A percentile compares a stretch with the other conserved stretches of the same genome.
Evolutionary conservation across 2,797 vertebrate species (phyloP).

Genomic region (Syngnathus rostellatus): DNA sequence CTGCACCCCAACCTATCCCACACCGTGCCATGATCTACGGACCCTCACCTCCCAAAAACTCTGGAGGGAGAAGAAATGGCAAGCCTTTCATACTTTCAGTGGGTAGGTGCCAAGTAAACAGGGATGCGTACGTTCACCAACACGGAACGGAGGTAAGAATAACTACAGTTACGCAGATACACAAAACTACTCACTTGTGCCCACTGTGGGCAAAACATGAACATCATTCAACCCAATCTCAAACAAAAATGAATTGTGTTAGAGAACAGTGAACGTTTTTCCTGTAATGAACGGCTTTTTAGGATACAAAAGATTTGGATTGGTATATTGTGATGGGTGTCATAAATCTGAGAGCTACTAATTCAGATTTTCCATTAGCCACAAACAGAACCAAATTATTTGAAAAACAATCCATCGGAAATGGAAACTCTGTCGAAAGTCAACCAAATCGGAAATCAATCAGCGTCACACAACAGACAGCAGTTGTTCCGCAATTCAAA

Average conservation of each 20-base stretch:
- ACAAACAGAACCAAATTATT: neutral
- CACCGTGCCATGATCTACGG: conserved; percentile 19
- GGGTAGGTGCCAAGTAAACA: conserved; percentile 53
- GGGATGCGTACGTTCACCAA: conserved; percentile 18
- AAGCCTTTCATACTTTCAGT: conserved; percentile 50
- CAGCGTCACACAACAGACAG: neutral
- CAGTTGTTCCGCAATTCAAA: neutral
- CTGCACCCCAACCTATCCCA: conserved; percentile 6
- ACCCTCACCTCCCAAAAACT: conserved; percentile 13
- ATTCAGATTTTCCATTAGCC: no score
- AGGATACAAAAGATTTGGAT: no score
- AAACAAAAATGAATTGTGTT: neutral
- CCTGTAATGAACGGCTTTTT: no score
- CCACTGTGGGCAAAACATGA: conserved; percentile 34
- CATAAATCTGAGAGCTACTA: no score
- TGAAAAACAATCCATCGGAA: neutral
- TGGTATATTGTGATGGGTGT: no score
- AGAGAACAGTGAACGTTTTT: no score
- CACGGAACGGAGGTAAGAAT: conserved; percentile 10
- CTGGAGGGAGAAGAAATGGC: conserved; percentile 44
- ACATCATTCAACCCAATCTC: neutral
- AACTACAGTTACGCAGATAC: neutral
- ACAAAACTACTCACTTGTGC: conserved; percentile 21
- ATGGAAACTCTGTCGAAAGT: neutral
- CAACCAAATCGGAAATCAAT: neutral